Evolutionary conservation across 2,797 vertebrate genomes (phyloP).

Genomic region (Sternotherus odoratus): DNA sequence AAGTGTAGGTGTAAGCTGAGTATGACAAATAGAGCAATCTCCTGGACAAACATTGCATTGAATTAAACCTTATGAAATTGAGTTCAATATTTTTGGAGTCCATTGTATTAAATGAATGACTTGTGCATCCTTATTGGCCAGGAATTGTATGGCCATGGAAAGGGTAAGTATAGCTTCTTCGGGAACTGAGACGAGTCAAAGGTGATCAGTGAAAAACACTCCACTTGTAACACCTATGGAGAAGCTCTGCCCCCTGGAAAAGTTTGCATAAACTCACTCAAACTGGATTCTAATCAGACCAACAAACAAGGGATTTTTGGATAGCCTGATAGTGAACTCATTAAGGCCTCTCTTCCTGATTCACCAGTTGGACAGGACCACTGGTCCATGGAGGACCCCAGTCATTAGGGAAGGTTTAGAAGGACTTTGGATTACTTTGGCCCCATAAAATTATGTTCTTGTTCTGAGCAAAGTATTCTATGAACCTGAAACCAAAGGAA

Average conservation of each 20-base stretch:
- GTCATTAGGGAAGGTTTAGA: background rate
- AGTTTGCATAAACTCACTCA: background rate
- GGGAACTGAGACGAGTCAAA: background rate
- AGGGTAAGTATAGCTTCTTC: background rate
- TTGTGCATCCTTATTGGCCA: background rate
- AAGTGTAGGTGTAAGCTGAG: background rate
- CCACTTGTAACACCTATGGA: background rate
- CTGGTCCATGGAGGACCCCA: background rate
- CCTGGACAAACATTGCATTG: background rate
- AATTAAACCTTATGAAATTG: background rate
- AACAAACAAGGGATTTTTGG: too few relatives aligned
- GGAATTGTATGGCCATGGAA: background rate
- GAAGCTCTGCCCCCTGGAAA: background rate
- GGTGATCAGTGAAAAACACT: background rate
- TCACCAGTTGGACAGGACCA: too few relatives aligned
- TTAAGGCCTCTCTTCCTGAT: too few relatives aligned
- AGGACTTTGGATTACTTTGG: background rate
- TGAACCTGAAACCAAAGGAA: background rate
- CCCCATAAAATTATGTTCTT: background rate
- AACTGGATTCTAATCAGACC: background rate
- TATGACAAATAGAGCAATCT: background rate
- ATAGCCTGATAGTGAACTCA: too few relatives aligned
- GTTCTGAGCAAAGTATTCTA: background rate
- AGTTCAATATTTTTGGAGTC: background rate
- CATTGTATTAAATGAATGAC: background rate